phyloP scores from a whole-genome alignment of 1,140 invertebrate species.

The Drosophila sturtevanti region DNA sequence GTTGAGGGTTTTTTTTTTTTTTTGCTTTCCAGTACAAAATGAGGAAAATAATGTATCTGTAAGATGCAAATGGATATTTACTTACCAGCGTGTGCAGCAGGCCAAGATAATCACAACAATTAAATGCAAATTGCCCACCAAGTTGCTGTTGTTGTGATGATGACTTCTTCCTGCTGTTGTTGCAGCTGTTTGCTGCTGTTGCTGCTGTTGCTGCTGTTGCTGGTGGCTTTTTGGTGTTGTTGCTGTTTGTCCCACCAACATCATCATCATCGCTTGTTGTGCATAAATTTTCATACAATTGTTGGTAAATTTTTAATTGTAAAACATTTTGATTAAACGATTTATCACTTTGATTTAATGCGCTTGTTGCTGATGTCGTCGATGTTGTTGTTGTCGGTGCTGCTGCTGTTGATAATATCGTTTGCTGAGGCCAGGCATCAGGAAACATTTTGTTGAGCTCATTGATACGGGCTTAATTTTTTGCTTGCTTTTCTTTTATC shows the following conservation, averaged over 20 bases:
- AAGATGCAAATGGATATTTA: constrained; percentile 43
- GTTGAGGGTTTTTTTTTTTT: no score
- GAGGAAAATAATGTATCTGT: not conserved
- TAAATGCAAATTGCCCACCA: constrained; percentile 78
- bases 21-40: not conserved
- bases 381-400: constrained; percentile 32
- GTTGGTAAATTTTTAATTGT: constrained; percentile 64
- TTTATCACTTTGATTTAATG: constrained; percentile 39
- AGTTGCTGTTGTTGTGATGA: constrained; percentile 37
- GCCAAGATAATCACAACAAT: constrained; percentile 82
- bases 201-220: constrained; percentile 38
- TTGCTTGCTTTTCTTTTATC: constrained; percentile 29
- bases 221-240: constrained; percentile 59
- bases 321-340: constrained; percentile 57
- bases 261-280: constrained; percentile 72
- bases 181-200: constrained; percentile 32
- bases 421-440: constrained; percentile 54
- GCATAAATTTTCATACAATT: constrained; percentile 76
- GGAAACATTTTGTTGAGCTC: constrained; percentile 74
- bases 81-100: constrained; percentile 80
- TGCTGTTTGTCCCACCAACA: constrained; percentile 60
- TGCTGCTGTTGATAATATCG: constrained; percentile 33
- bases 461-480: constrained; percentile 35
- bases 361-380: constrained; percentile 28
- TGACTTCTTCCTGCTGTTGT: constrained; percentile 29